Conservation (phyloP, 2,797 vertebrate genomes). For the Streptopelia turtur region DNA sequence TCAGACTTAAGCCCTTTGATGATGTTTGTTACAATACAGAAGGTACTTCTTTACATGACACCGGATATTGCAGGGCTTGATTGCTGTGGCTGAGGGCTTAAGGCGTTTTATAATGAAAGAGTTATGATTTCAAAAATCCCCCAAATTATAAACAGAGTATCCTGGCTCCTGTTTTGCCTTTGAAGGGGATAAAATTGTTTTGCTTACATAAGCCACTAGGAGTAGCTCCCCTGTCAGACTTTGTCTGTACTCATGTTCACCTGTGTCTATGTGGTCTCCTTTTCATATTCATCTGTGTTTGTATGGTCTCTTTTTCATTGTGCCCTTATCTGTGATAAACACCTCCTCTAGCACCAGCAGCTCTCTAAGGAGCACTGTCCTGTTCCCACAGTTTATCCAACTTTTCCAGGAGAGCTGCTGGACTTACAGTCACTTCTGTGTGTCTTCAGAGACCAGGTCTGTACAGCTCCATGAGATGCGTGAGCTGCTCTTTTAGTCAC, state of each 20-base stretch:
- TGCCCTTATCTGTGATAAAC: neutral
- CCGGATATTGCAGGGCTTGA: slow-evolving; percentile 62
- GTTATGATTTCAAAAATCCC: slow-evolving; percentile 75
- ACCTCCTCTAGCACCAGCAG: neutral
- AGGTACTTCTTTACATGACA: slow-evolving; percentile 52
- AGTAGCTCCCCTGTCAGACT: slow-evolving; percentile 7
- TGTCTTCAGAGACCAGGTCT: neutral
- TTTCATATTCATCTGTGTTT: neutral
- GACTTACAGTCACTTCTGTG: neutral
- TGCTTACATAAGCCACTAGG: neutral
- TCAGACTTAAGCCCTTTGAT: slow-evolving; percentile 65
- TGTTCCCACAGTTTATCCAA: neutral
- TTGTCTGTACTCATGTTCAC: neutral
- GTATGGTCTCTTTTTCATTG: neutral
- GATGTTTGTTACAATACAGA: slow-evolving; percentile 61
- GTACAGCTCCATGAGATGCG: neutral
- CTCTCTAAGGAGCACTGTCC: neutral
- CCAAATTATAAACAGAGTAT: slow-evolving; percentile 65
- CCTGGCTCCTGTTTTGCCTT: slow-evolving; percentile 48
- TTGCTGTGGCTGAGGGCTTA: slow-evolving; percentile 66
- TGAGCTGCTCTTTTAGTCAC: neutral
- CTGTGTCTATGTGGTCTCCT: neutral
- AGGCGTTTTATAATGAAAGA: slow-evolving; percentile 74
- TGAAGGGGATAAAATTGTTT: slow-evolving; percentile 47
- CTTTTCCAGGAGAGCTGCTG: neutral